Evolutionary conservation across 2,113 vertebrate genomes (phyloP), one percentile per base, ranked within the genome.

Genomic region (Nerophis ophidion): DNA sequence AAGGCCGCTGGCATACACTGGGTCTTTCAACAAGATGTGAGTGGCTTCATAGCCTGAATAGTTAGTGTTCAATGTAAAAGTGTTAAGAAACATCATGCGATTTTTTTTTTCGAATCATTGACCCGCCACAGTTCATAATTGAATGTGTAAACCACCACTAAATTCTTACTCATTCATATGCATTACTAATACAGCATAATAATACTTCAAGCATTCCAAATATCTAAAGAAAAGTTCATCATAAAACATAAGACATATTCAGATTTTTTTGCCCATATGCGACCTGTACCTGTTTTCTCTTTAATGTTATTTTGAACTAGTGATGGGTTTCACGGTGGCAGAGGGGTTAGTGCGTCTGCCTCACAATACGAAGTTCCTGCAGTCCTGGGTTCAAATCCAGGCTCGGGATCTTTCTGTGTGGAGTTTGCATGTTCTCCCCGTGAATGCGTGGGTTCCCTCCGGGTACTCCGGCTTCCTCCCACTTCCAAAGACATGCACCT

Each of bases 71-170:
- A 7, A 47, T 47, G 8, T 47, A 48, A 56, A 53, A 19, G 57
- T 57, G 50, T 40, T 44, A 38, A 52, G 26, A 62, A 68, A 57
- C 52, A 13, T 50, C 72, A 68, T n/a, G n/a, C n/a, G n/a, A n/a
- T 26, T 26, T 26, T 26, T 26, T 60, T 66, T 73, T 57, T 60
- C 1, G 61, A 80, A 69, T 57, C 62, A 60, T 48, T 80, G 66
- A 80, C 72, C 66, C 74, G 74, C 56, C 48, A 70, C 67, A 60
- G 80, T 74, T 66, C 53, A 80, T 78, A 67, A 82, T 75, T 80
- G 62, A 70, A 48, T 33, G 19, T 48, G 42, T 35, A 71, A 71
- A 72, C 56, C 70, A 36, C 55, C 68, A 16, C 36, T 33, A 57
- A 52, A 72, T 75, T 72, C 35, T 40, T 54, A 75, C 66, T 54